phyloP scores from a whole-genome alignment of 1,140 invertebrate genomes.

The Panonychus citri region DNA sequence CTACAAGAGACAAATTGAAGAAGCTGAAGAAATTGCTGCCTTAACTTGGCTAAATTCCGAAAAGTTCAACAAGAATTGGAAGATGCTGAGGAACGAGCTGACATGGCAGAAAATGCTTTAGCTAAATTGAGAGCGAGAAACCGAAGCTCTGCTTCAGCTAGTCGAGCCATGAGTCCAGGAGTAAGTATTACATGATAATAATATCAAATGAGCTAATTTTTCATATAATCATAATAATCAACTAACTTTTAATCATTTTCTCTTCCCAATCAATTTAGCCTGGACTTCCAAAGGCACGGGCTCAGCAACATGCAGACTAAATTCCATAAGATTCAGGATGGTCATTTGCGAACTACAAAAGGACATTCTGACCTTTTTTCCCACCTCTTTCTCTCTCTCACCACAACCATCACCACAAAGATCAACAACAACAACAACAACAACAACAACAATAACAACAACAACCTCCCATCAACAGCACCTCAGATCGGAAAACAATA shows the following conservation, averaged over 20 bases:
- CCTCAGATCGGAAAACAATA: background rate
- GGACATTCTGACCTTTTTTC: background rate
- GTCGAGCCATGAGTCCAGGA: slow-evolving; percentile 26
- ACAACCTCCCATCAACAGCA: too few species aligned
- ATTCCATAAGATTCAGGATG: background rate
- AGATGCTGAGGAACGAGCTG: slow-evolving; percentile 92
- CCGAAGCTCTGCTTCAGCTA: slow-evolving; percentile 63
- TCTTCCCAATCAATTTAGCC: background rate
- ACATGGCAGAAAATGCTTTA: slow-evolving; percentile 88
- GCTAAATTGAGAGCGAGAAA: slow-evolving; percentile 90
- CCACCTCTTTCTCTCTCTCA: background rate
- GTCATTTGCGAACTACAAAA: background rate
- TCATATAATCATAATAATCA: background rate
- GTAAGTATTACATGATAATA: background rate
- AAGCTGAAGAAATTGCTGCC: slow-evolving; percentile 38
- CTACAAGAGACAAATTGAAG: slow-evolving; percentile 38
- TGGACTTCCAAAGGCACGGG: background rate
- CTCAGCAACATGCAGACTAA: background rate
- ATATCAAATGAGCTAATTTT: background rate
- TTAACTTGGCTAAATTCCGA: slow-evolving; percentile 80
- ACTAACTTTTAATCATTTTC: background rate
- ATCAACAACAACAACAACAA: too few species aligned
- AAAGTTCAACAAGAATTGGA: slow-evolving; percentile 96
- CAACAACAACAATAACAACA: too few species aligned
- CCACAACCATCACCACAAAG: too few species aligned